Evolutionary conservation across 2,888 invertebrate genomes (phyloP).

Genomic region (Volucella inanis): DNA sequence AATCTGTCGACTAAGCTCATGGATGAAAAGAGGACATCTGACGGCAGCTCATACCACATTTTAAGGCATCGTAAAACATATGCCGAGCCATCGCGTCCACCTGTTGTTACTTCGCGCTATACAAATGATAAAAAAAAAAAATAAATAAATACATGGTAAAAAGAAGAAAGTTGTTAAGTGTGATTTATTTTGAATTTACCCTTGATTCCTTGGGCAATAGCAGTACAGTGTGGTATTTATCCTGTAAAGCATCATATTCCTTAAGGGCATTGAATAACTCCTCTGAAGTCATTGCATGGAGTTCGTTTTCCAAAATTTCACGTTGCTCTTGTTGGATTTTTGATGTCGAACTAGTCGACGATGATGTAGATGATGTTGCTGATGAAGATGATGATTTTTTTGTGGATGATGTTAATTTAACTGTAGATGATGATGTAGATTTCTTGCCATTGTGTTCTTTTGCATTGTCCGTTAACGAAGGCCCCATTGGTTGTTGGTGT

Average conservation of each 20-base stretch:
- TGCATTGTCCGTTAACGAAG: constrained; percentile 79
- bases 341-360: constrained; percentile 54
- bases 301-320: constrained; percentile 79
- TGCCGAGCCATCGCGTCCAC: constrained; percentile 91
- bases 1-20: constrained; percentile 92
- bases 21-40: constrained; percentile 90
- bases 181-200: constrained; percentile 82
- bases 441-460: constrained; percentile 77
- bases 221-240: constrained; percentile 88
- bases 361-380: constrained; percentile 51
- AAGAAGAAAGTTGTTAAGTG: background rate
- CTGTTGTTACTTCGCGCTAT: constrained; percentile 88
- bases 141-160: background rate
- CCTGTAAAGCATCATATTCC: constrained; percentile 88
- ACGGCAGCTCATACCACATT: constrained; percentile 92
- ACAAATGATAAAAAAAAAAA: constrained; percentile 15
- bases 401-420: constrained; percentile 45
- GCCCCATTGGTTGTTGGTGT: constrained; percentile 78
- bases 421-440: constrained; percentile 71
- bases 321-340: constrained; percentile 73
- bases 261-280: constrained; percentile 85
- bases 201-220: constrained; percentile 86
- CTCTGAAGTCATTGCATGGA: constrained; percentile 80
- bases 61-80: constrained; percentile 92
- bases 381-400: constrained; percentile 49